These are phyloP conservation scores for Torymus auratus DNA, from an alignment of 2,888 invertebrate genomes.

Conservation along the genomic window DNA sequence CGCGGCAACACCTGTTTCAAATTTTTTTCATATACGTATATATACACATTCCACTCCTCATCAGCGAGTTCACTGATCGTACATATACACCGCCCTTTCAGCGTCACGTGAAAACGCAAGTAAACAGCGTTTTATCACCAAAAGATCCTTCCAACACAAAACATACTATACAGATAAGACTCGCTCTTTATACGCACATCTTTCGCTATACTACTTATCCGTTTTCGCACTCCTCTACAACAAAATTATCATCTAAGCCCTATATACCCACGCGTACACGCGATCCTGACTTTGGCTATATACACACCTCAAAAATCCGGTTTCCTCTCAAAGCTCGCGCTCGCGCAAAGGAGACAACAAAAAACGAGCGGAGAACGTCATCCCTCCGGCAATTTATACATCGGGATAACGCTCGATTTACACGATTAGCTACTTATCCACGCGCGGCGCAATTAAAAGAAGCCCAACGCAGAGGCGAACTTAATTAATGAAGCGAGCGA, in stretches of 20 bases:
- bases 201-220: neutral
- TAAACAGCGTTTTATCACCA: too few relatives aligned
- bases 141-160: too few relatives aligned
- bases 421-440: slow-evolving; percentile 46
- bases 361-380: neutral
- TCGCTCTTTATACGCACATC: neutral
- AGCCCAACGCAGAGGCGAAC: slow-evolving; percentile 7
- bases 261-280: slow-evolving; percentile 5
- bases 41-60: too few relatives aligned
- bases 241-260: slow-evolving; percentile 43
- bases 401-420: slow-evolving; percentile 13
- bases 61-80: too few relatives aligned
- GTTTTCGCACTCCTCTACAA: slow-evolving; percentile 26
- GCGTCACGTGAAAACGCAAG: too few relatives aligned
- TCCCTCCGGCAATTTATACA: slow-evolving; percentile 19
- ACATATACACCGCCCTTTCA: too few relatives aligned
- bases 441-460: slow-evolving; percentile 41
- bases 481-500: slow-evolving; percentile 34
- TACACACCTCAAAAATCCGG: slow-evolving; percentile 26
- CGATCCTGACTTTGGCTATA: slow-evolving; percentile 6
- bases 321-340: neutral
- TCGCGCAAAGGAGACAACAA: neutral
- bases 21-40: too few relatives aligned
- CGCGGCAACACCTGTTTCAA: neutral
- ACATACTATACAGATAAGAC: too few relatives aligned